phyloP scores from a whole-genome alignment of 2,888 invertebrate species.

The Pseudococcus viburni region DNA sequence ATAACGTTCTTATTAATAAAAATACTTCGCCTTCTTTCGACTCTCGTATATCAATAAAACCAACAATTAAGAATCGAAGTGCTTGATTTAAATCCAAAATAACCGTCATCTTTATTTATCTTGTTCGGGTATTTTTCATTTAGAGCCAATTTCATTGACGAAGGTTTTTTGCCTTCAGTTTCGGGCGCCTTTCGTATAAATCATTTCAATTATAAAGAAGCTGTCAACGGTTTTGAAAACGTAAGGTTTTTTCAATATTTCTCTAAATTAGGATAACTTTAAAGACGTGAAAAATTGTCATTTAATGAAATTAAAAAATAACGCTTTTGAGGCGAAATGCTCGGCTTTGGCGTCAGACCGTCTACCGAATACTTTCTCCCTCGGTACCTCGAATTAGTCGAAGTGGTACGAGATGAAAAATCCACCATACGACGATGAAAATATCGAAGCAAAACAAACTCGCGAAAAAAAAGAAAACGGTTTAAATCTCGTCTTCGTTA shows the following conservation, averaged over 20 bases:
- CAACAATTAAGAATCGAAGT: slow-evolving; percentile 24
- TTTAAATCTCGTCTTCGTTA: not conserved
- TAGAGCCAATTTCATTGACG: slow-evolving; percentile 7
- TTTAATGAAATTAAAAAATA: slow-evolving; percentile 47
- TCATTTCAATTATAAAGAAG: slow-evolving; percentile 43
- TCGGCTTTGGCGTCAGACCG: not conserved
- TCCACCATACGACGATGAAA: not conserved
- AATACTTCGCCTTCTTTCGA: not conserved
- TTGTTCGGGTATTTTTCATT: slow-evolving; percentile 27
- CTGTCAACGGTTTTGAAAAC: slow-evolving; percentile 37
- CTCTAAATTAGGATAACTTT: slow-evolving; percentile 34
- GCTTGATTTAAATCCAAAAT: slow-evolving; percentile 21
- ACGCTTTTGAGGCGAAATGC: not conserved
- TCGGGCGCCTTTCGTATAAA: slow-evolving; percentile 34
- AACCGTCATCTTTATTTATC: not conserved
- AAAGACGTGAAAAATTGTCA: slow-evolving; percentile 38
- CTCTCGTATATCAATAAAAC: not conserved
- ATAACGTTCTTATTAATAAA: slow-evolving; percentile 18
- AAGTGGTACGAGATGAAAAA: not conserved
- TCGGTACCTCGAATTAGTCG: not conserved
- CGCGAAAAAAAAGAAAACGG: not conserved
- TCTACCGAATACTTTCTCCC: not conserved
- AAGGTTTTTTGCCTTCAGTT: not conserved
- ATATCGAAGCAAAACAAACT: slow-evolving; percentile 42
- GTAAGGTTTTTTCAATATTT: not conserved